Base-by-base conservation (phyloP, 92 coral and sea anemone species). In the Bergia sp. region DNA sequence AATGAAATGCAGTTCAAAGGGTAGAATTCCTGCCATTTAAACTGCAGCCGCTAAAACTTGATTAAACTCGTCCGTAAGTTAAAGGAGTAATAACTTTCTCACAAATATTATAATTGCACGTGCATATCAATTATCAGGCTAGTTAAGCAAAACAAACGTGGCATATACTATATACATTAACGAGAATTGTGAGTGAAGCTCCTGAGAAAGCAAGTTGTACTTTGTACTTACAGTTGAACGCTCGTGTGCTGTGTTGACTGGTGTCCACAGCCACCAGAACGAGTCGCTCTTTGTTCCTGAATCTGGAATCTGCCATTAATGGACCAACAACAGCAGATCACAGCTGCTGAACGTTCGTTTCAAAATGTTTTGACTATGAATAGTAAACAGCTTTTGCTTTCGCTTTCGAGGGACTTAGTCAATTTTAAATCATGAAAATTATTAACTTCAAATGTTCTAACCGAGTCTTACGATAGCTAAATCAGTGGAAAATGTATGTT, bases 211-310 rank as follows among this genome's bases (percentile, higher is more conserved):
- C 49, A 76, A 44, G 21, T 6, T 38, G 79, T 3, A 40, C 5
- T 41, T 39, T 76, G 53, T 76, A 41, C 79, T 40, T 76, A 76
- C 79, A 76, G 53, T 76, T 76, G 41, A 76, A 76, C 23, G 79
- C 79, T n/a, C 79, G 47, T 41, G 49, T 0, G 36, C 79, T 76
- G 79, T 76, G 79, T 76, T 76, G 47, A 76, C 79, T 76, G 0
- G 79, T 76, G 53, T 76, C 79, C 23, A 76, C 79, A 16, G 79
- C 79, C 79, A 76, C 6, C 8, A 76, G 13, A 41, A 76, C 1
- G 36, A 37, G 18, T 76, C 79, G n/a, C 79, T 76, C 29, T 76
- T 76, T 76, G 2, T 21, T 5, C 23, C 47, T 41, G 50, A 41
- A 10, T 76, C 49, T 11, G 47, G 69, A 61, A 61, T 61, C 79